Conservation (phyloP, 2,113 vertebrate species). For the Cynopterus brachyotis region DNA sequence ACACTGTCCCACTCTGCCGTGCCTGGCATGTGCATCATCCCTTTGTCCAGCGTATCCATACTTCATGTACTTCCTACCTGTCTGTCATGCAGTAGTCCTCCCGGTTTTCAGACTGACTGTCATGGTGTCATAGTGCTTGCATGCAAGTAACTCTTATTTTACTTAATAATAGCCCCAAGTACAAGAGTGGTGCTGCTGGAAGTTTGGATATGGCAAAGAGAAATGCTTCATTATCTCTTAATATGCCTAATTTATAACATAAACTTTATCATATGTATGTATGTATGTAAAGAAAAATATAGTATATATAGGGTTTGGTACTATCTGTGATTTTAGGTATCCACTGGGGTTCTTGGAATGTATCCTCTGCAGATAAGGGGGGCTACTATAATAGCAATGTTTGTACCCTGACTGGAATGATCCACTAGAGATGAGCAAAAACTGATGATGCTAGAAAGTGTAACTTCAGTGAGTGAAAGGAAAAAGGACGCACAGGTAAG, state of each 20-base stretch:
- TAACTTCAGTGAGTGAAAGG: not conserved
- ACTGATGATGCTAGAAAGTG: not conserved
- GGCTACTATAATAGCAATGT: not conserved
- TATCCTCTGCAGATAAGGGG: not conserved
- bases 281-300: not conserved
- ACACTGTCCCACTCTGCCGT: not conserved
- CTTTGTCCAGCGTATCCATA: not conserved
- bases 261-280: not conserved
- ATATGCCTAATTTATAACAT: not conserved
- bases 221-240: not conserved
- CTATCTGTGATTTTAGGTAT: not conserved
- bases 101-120: not conserved
- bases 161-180: not conserved
- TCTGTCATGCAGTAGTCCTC: not conserved
- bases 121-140: not conserved
- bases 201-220: not conserved
- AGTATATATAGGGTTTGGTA: not conserved
- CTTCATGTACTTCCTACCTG: too few species aligned
- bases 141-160: not conserved
- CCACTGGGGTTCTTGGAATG: not conserved
- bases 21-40: not conserved
- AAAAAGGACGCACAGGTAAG: not conserved
- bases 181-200: not conserved
- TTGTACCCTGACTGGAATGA: not conserved
- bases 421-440: not conserved